phyloP scores from a whole-genome alignment of 2,113 vertebrate species.

The Procavia capensis region DNA sequence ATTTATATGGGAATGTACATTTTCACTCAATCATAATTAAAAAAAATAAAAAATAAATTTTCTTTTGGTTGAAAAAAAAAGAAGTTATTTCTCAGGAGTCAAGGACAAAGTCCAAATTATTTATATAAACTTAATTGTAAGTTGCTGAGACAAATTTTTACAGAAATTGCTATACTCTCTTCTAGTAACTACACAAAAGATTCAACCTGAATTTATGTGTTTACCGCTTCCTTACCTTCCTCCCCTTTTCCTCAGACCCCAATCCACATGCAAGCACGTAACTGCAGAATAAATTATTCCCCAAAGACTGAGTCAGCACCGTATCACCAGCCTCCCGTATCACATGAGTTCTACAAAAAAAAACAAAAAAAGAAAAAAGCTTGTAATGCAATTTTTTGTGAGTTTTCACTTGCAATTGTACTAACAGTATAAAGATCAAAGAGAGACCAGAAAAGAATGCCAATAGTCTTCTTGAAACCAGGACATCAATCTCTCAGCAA shows the following conservation, averaged over 20 bases:
- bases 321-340: not conserved
- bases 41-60: too few relatives aligned
- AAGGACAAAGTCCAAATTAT: not conserved
- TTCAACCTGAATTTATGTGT: constrained; percentile 4
- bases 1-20: too few relatives aligned
- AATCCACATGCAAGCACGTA: not conserved
- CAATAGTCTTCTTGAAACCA: constrained; percentile 43
- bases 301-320: constrained; percentile 49
- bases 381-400: constrained; percentile 62
- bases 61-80: too few relatives aligned
- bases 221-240: not conserved
- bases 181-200: constrained; percentile 13
- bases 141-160: constrained; percentile 1
- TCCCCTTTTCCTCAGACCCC: not conserved
- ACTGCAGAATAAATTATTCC: constrained; percentile 47
- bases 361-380: not conserved
- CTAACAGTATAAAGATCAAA: constrained; percentile 73
- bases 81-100: too few relatives aligned
- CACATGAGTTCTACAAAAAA: constrained; percentile 17
- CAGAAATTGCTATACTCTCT: not conserved
- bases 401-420: constrained; percentile 73
- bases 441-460: constrained; percentile 32
- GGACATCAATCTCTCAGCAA: constrained; percentile 54
- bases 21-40: too few relatives aligned
- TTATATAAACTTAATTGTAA: not conserved